Base-by-base conservation (phyloP, 2,113 vertebrate genomes). In the Xerus inauris region DNA sequence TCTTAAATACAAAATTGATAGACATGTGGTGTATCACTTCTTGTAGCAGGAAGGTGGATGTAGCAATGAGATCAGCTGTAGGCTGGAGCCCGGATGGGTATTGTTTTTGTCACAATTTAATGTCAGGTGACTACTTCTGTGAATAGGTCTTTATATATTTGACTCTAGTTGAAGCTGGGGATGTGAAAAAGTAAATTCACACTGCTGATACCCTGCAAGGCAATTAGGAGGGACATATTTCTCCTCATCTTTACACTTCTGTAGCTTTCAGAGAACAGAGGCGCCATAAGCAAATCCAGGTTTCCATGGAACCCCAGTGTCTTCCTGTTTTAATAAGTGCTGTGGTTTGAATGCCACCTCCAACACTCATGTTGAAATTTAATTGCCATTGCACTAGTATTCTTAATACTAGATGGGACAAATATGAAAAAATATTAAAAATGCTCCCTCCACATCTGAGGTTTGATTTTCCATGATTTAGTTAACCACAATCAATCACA, bases 41-140 rank as follows among this genome's bases (percentile, higher is more conserved):
- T 88, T 59, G 32, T 9, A 67, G 91, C 24, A 59, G 32, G 84
- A 93, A 92, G 75, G n/a, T 64, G 83, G 64, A 51, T 94, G 86
- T 64, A 59, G 42, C 51, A 57, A 47, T 59, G 57, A 80, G 91
- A 71, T 71, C 86, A 81, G 49, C 47, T 72, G 49, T 19, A 6
- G 38, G 45, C 45, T 93, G 57, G 72, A 89, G 45, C 45, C 4
- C 69, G 16, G 20, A 32, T 47, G 86, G 82, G 7, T 84, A 32
- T 79, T 94, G 69, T 67, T 93, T 96, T 76, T 49, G 76, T 94
- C 95, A 83, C 95, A 69, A 16, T 96, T 87, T 83, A 69, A 47
- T 94, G 79, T 69, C 75, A 87, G 71, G 73, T 10, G 10, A 59
- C 73, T 65, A 57, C 45, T 51, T 38, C 77, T 91, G n/a, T 80